Percentiles rank a stretch among this genome's conserved stretches.
Conservation (phyloP, 92 coral and sea anemone genomes). For the Heliopora coerulea region DNA sequence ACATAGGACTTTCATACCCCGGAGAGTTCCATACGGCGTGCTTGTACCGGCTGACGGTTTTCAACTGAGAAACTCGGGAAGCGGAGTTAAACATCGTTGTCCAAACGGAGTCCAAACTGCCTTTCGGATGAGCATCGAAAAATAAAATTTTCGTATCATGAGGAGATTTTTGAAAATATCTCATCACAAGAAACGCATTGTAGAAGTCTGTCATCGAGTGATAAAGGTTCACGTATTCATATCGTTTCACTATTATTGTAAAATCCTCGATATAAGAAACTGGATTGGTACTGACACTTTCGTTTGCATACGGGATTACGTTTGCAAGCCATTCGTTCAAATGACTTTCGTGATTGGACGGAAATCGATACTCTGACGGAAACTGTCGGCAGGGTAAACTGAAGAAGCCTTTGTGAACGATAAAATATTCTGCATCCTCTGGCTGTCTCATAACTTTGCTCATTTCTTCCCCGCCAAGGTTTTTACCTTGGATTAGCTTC, state of each 20-base stretch:
- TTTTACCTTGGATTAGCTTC: not conserved
- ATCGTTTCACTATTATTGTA: not conserved
- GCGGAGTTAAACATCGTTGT: not conserved
- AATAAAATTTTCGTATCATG: not conserved
- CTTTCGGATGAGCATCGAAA: slow-evolving; percentile 7
- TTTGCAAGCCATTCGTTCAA: not conserved
- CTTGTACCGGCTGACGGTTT: not conserved
- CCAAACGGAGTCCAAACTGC: not conserved
- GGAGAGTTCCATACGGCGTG: not conserved
- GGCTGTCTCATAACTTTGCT: not conserved
- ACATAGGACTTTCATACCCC: slow-evolving; percentile 4
- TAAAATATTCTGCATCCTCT: not conserved
- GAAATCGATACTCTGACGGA: not conserved
- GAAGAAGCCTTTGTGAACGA: not conserved
- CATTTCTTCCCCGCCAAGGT: not conserved
- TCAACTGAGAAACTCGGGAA: not conserved
- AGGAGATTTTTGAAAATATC: not conserved
- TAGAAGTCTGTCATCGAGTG: slow-evolving; percentile 10
- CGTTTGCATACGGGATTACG: not conserved
- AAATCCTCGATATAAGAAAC: not conserved
- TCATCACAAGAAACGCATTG: slow-evolving; percentile 12
- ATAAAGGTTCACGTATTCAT: slow-evolving; percentile 4
- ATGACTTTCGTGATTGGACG: not conserved
- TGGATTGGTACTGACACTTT: not conserved
- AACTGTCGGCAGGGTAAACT: not conserved